Percentiles rank a stretch among this genome's conserved stretches.
Conservation (phyloP, 1,140 invertebrate species). For the Chrysoperla carnea region DNA sequence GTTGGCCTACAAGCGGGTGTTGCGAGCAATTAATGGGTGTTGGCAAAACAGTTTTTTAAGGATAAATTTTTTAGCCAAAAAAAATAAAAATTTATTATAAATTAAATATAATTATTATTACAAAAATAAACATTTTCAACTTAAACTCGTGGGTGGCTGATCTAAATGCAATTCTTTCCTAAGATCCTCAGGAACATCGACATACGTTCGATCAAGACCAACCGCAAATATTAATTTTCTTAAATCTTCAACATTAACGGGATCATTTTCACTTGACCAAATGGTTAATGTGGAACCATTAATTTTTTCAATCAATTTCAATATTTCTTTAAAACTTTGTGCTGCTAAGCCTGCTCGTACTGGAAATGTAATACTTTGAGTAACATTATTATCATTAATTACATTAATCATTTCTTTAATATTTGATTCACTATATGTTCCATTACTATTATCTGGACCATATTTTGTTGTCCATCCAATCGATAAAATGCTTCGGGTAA, state of each 20-base stretch:
- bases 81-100: too few relatives aligned
- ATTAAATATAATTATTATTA: too few relatives aligned
- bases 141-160: not conserved
- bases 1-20: too few relatives aligned
- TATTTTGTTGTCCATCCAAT: slow-evolving; percentile 74
- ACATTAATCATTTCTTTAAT: slow-evolving; percentile 53
- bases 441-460: slow-evolving; percentile 27
- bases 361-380: slow-evolving; percentile 61
- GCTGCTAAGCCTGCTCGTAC: slow-evolving; percentile 56
- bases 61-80: too few relatives aligned
- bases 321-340: slow-evolving; percentile 34
- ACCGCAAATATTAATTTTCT: slow-evolving; percentile 37
- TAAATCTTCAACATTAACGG: slow-evolving; percentile 36
- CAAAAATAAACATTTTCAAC: too few relatives aligned
- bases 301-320: slow-evolving; percentile 28
- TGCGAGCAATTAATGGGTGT: too few relatives aligned
- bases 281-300: slow-evolving; percentile 44
- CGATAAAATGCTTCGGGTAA: slow-evolving; percentile 52
- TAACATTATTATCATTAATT: slow-evolving; percentile 29
- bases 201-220: slow-evolving; percentile 41
- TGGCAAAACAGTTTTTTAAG: too few relatives aligned
- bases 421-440: slow-evolving; percentile 45
- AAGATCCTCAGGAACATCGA: slow-evolving; percentile 47
- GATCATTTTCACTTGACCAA: slow-evolving; percentile 45
- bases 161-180: slow-evolving; percentile 28